Evolutionary conservation across 2,113 vertebrate species (phyloP).

Genomic region (Rhineura floridana): DNA sequence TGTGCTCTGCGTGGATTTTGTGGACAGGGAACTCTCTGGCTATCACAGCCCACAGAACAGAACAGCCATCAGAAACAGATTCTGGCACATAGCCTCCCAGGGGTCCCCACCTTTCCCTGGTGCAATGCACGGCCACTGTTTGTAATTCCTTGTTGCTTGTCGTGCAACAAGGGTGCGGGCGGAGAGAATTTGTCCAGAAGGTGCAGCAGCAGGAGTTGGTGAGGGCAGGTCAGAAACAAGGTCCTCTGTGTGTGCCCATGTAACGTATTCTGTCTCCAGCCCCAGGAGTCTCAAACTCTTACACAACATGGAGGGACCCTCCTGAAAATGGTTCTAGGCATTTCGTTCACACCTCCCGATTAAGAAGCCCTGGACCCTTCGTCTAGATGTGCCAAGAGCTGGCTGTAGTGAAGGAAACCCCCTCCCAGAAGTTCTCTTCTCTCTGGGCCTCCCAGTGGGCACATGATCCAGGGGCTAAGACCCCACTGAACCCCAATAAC

Average conservation of each 20-base stretch:
- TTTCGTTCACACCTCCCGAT: neutral
- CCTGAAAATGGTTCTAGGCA: neutral
- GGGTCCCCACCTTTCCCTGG: too few relatives aligned
- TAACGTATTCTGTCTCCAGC: too few relatives aligned
- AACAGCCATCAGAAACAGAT: neutral
- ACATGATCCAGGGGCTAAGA: neutral
- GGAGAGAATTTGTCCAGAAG: neutral
- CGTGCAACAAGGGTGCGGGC: neutral
- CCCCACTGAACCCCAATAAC: neutral
- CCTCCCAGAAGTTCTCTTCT: neutral
- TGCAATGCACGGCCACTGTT: neutral
- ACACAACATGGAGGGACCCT: neutral
- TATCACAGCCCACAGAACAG: neutral
- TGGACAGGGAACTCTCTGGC: neutral
- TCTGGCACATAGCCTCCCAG: too few relatives aligned
- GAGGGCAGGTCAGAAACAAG: neutral
- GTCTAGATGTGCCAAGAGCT: neutral
- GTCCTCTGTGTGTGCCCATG: too few relatives aligned
- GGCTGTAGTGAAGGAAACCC: neutral
- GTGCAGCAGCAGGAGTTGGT: neutral
- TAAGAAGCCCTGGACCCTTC: neutral
- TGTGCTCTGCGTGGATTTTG: too few relatives aligned
- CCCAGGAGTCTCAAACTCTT: neutral
- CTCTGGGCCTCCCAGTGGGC: neutral
- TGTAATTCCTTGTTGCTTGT: too few relatives aligned